These are phyloP conservation scores for Cisticola juncidis DNA, from an alignment of 2,113 vertebrate species.

Conservation along the genomic window DNA sequence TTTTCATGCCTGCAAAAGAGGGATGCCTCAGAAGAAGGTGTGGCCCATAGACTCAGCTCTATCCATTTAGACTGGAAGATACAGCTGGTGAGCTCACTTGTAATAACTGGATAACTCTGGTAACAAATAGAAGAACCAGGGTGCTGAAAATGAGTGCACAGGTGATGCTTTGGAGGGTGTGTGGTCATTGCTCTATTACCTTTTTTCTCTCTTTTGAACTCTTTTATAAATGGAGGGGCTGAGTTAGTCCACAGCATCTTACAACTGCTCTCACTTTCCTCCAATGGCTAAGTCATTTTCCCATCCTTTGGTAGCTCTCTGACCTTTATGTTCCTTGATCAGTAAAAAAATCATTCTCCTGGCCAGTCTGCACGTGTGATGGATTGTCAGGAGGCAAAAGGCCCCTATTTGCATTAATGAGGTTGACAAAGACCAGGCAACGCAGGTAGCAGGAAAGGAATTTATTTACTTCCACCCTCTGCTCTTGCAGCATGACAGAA, in stretches of 20 bases:
- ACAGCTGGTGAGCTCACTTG: not conserved
- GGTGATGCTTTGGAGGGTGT: not conserved
- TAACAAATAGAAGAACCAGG: not conserved
- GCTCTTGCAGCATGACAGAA: not conserved
- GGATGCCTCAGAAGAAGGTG: not conserved
- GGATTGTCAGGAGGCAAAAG: not conserved
- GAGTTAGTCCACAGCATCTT: not conserved
- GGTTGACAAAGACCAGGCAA: not conserved
- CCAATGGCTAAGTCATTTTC: not conserved
- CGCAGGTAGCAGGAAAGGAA: not conserved
- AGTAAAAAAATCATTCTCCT: not conserved
- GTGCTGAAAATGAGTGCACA: not conserved
- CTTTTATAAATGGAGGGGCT: not conserved
- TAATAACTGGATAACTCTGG: not conserved
- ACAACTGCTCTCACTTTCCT: not conserved
- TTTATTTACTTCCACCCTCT: not conserved
- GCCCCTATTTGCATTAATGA: not conserved
- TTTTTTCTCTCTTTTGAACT: not conserved
- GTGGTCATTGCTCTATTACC: not conserved
- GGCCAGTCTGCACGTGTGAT: not conserved
- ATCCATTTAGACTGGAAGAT: not conserved
- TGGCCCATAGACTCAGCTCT: not conserved
- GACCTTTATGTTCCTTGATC: not conserved
- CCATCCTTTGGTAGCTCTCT: not conserved
- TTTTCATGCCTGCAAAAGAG: not conserved